Conservation (phyloP, 2,888 invertebrate species). For the Blera fallax region DNA sequence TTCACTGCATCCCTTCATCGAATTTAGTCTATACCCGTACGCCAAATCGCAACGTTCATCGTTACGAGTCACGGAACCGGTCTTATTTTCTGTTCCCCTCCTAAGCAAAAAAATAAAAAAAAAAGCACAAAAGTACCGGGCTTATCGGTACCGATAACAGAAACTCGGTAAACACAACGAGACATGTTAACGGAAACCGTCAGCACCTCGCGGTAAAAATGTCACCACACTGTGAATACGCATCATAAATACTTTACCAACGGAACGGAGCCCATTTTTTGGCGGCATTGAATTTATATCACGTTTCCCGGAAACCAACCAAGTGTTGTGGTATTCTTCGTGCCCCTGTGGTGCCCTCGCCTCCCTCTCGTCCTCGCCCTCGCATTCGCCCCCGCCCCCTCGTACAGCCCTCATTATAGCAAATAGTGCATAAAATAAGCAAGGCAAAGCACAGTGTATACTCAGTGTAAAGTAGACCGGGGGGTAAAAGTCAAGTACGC, state of each 20-base stretch:
- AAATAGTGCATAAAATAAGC: slow-evolving; percentile 69
- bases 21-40: slow-evolving; percentile 59
- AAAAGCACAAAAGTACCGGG: slow-evolving; percentile 33
- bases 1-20: slow-evolving; percentile 35
- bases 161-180: background rate
- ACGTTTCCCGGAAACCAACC: slow-evolving; percentile 62
- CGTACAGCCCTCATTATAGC: slow-evolving; percentile 45
- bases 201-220: background rate
- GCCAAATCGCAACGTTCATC: slow-evolving; percentile 44
- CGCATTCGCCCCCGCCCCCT: background rate
- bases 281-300: slow-evolving; percentile 53
- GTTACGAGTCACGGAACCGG: slow-evolving; percentile 1
- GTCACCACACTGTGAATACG: background rate
- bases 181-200: slow-evolving; percentile 21
- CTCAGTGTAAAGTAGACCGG: slow-evolving; percentile 52
- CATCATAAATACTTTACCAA: slow-evolving; percentile 15
- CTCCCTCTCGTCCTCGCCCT: background rate
- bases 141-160: slow-evolving; percentile 11
- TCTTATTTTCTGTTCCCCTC: too few species aligned
- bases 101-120: background rate
- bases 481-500: slow-evolving; percentile 63
- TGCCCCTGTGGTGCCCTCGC: too few species aligned
- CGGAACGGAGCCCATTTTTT: slow-evolving; percentile 27
- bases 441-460: slow-evolving; percentile 41
- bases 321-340: slow-evolving; percentile 58